Evolutionary conservation across 2,888 invertebrate genomes (phyloP), one percentile per base, ranked within the genome.

Genomic region (Thera obeliscata): DNA sequence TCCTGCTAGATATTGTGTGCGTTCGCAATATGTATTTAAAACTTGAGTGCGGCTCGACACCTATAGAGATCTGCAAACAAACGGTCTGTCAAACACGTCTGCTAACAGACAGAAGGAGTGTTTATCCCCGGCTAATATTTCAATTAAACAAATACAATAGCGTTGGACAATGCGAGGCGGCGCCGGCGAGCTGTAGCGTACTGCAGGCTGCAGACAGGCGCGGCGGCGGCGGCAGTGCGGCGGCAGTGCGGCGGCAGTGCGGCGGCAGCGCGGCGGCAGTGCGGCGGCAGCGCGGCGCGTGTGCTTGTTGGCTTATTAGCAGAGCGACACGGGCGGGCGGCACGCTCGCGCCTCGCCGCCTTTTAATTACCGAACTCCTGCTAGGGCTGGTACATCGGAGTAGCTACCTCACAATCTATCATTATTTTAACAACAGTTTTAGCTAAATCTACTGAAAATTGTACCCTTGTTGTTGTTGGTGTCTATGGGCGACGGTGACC

Each of bases 331-430:
- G 38, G 73, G 62, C 69, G 71, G 79, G 77, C 50, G 9, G n/a
- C n/a, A n/a, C n/a, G n/a, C n/a, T 64, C 65, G 75, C 81, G 82
- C 81, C 72, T 78, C 78, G 77, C 69, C 76, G 81, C 78, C 73
- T 81, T 83, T 83, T 82, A 83, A 85, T 84, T 81, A 81, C 50
- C 11, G 43, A 35, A 5, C 7, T 36, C 54, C 49, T 9, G 49
- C 41, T 52, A 64, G 64, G 58, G 64, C 43, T 56, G 56, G 6
- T 5, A 9, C 48, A 2, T 3, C 22, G 5, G 1, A 1, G n/a
- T 12, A 6, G 12, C 12, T 6, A 36, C 36, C 3, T 54, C n/a
- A 36, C 11, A 55, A 33, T 7, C 3, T 38, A 38, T 38, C 3
- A 38, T 38, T 22, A 22, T 22, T 22, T 22, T 22, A 22, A 22